Evolutionary conservation across 2,113 vertebrate species (phyloP), one percentile per base, ranked within the genome.

Genomic region (Urocitellus parryii): DNA sequence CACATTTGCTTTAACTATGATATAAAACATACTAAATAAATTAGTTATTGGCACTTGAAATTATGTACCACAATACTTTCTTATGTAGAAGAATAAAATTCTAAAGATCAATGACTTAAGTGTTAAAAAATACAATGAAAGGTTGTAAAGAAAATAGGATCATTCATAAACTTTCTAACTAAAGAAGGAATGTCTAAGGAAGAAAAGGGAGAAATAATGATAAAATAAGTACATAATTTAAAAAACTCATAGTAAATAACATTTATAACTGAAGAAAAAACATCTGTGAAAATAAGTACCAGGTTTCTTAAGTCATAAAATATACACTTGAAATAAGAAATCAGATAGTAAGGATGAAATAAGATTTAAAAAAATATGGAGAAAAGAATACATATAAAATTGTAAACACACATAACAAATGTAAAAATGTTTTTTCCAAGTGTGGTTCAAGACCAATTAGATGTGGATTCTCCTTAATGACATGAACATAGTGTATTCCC

Each of bases 271-370:
- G 17, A 63, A 42, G 65, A 18, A n/a, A 76, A 73, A 83, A 83
- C 4, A 77, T 65, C 76, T 67, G 22, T 81, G 32, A 51, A 93
- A 58, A 48, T n/a, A 79, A 70, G 17, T 22, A 14, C 17, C 48
- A 67, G 11, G 80, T 87, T 83, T 84, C 16, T 80, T 76, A 65
- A 90, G 63, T 76, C 42, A 73, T n/a, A 74, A 87, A 96, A 79
- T 45, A 65, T 25, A 25, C 27, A 39, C 4, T 96, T 95, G 61
- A 79, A 79, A 74, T 90, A 0, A 86, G 83, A 81, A 61, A 68
- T 81, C 18, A 45, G 39, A 39, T 39, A 39, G 29, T 4, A 79
- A 86, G 1, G 53, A 51, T 25, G 4, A 67, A 84, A 48, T 32
- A 37, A 7, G 3, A 73, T 20, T 63, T 89, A 10, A 77, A 27